A percentile compares a stretch with the other conserved stretches of the same genome.
phyloP scores from a whole-genome alignment of 2,888 invertebrate species.

The Phengaris alcon region DNA sequence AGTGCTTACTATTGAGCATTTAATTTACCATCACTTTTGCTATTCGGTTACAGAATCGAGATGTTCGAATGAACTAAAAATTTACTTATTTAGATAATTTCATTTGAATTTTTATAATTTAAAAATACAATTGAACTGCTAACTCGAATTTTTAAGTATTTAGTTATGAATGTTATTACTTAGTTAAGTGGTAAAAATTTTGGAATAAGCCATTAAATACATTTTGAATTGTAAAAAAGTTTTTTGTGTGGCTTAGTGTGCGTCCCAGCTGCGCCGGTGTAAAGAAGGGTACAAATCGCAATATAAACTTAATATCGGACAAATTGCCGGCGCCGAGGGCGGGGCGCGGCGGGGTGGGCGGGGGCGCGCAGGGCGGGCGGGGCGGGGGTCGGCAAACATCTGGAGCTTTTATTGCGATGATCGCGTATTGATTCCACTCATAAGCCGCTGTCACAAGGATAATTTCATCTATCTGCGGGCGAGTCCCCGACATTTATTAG shows the following conservation, averaged over 20 bases:
- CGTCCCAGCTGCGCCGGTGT: conserved; percentile 51
- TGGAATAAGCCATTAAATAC: not conserved
- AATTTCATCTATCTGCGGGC: conserved; percentile 56
- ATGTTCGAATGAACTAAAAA: no score
- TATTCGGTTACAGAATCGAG: no score
- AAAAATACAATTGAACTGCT: no score
- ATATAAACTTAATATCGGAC: conserved; percentile 76
- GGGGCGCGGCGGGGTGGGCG: conserved; percentile 41
- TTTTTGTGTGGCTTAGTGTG: conserved; percentile 33
- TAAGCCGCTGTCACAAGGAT: conserved; percentile 57
- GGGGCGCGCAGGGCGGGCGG: conserved; percentile 36
- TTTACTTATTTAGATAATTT: no score
- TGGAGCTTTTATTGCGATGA: conserved; percentile 68
- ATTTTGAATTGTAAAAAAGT: not conserved
- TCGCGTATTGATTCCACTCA: conserved; percentile 71
- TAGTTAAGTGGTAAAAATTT: no score
- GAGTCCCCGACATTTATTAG: conserved; percentile 44
- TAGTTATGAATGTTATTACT: no score
- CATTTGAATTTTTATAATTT: no score
- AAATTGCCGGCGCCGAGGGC: conserved; percentile 61
- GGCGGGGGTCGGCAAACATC: conserved; percentile 56
- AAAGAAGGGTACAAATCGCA: conserved; percentile 75
- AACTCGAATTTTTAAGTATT: no score
- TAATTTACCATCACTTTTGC: no score
- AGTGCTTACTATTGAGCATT: no score